Evolutionary conservation across 2,113 vertebrate species (phyloP).

Genomic region (Prolemur simus): DNA sequence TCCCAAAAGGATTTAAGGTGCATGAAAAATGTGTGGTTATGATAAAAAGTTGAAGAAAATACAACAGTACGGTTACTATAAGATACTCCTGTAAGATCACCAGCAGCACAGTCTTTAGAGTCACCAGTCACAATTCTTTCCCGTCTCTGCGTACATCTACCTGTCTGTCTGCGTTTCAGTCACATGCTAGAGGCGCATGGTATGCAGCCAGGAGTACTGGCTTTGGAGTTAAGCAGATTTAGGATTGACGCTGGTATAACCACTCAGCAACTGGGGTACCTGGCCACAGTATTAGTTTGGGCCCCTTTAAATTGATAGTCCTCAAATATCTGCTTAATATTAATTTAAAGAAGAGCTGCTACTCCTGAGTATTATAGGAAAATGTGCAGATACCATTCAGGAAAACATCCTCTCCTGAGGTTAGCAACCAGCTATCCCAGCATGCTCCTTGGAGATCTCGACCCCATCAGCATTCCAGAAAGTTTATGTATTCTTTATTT

Average conservation of each 20-base stretch:
- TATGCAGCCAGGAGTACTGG: neutral
- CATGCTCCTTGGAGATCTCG: neutral
- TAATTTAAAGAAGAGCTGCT: neutral
- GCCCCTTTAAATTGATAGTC: neutral
- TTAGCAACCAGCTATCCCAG: neutral
- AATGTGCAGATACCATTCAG: neutral
- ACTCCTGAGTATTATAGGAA: neutral
- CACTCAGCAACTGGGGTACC: neutral
- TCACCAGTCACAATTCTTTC: neutral
- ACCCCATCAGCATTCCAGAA: neutral
- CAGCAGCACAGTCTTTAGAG: neutral
- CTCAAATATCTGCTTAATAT: slow-evolving; percentile 25
- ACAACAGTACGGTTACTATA: neutral
- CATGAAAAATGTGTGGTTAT: slow-evolving; percentile 2
- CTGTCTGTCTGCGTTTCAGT: neutral
- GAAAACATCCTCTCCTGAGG: neutral
- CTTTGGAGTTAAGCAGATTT: neutral
- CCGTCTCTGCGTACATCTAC: neutral
- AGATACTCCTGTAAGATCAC: neutral
- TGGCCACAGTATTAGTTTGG: neutral
- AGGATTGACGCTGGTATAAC: neutral
- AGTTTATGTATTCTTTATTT: neutral
- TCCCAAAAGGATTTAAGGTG: neutral
- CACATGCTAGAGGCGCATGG: neutral
- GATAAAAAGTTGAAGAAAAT: slow-evolving; percentile 26